phyloP scores from a whole-genome alignment of 1,140 invertebrate genomes.

The Megathymus violae region DNA sequence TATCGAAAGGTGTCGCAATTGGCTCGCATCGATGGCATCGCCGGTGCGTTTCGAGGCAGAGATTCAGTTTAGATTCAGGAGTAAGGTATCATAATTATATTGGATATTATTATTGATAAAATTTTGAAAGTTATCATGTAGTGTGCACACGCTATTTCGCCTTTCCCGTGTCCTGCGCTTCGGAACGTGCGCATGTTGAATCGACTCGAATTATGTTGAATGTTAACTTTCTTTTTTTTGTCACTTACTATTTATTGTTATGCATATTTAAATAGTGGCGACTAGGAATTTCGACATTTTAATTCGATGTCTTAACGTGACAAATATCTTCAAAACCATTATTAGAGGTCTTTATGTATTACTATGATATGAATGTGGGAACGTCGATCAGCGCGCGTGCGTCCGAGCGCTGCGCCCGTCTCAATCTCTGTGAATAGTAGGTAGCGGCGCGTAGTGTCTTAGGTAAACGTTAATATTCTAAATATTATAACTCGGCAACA shows the following conservation, averaged over 20 bases:
- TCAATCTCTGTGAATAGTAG: conserved; percentile 81
- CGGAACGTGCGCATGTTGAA: conserved; percentile 2
- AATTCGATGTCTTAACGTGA: not conserved
- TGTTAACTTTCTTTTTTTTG: too few species aligned
- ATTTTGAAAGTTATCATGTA: conserved; percentile 51
- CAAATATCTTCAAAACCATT: not conserved
- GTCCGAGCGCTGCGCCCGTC: conserved; percentile 50
- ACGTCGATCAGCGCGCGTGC: not conserved
- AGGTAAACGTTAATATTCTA: conserved; percentile 79
- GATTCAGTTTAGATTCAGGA: not conserved
- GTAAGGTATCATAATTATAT: conserved; percentile 26
- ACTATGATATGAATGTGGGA: too few species aligned
- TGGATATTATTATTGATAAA: conserved; percentile 31
- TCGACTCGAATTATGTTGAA: not conserved
- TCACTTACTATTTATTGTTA: too few species aligned
- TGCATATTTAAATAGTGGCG: not conserved
- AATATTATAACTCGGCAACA: conserved; percentile 78
- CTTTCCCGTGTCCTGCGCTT: conserved; percentile 66
- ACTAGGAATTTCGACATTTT: not conserved
- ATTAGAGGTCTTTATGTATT: not conserved
- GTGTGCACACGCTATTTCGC: conserved; percentile 72
- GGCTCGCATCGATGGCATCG: not conserved
- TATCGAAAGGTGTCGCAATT: not conserved
- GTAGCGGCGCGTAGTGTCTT: conserved; percentile 79
- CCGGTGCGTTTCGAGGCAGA: conserved; percentile 11